Base-by-base conservation (phyloP, 2,113 vertebrate genomes). In the Cyanoramphus novaezelandiae region DNA sequence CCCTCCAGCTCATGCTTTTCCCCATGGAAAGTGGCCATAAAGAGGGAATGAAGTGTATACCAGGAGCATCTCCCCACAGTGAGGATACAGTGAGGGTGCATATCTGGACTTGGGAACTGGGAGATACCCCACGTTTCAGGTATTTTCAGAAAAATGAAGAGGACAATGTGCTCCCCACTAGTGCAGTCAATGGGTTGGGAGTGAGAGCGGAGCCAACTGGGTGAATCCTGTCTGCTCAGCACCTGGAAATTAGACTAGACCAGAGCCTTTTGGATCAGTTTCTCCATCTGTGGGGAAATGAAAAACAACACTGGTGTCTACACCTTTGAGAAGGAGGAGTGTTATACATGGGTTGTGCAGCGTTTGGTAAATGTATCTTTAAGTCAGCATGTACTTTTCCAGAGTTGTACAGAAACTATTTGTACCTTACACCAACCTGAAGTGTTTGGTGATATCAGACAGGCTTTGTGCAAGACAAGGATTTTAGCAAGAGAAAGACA, bases 61-160 rank as follows among this genome's bases (percentile, higher is more conserved):
- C n/a, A 44, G 33, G 7, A 91, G 8, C 64, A 67, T 87, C 41
- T 92, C 60, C 21, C 37, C n/a, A 44, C 10, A 75, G 19, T 27
- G 59, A 57, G 50, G n/a, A 37, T 78, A n/a, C 69, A 89, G n/a
- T 0, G 0, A 77, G 29, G 27, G 11, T 88, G 15, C 18, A 10
- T 81, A 43, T 43, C 23, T 57, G 63, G n/a, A 24, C 13, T 15
- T 74, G 44, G 27, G 13, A 39, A 33, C 27, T 82, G 52, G 65
- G 27, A 82, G 49, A 41, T 92, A 3, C 25, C 17, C 17, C 31
- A 37, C 6, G 2, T 62, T 55, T 76, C 44, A 64, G 15, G 2
- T 78, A 59, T 75, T 81, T 89, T 35, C 52, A 57, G 35, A 37
- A 60, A 67, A 60, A 25, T 8, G 12, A 21, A 35, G 35, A 68